These are phyloP conservation scores for Dicroscelio sp. DNA, from an alignment of 2,888 invertebrate species.

Conservation along the genomic window DNA sequence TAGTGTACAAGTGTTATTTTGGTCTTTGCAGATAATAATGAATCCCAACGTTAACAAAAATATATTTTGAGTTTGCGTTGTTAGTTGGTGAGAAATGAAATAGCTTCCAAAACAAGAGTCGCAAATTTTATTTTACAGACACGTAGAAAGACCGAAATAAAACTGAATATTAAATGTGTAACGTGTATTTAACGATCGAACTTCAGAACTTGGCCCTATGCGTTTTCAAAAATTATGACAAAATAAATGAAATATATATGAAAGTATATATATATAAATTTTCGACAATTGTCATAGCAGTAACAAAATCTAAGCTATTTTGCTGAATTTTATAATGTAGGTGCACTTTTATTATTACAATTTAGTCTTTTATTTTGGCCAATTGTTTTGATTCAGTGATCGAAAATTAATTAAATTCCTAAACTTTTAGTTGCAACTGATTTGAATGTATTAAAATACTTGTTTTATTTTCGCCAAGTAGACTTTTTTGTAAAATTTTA, in stretches of 20 bases:
- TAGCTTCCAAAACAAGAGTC: constrained; percentile 11
- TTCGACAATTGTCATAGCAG: constrained; percentile 8
- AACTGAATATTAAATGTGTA: constrained; percentile 59
- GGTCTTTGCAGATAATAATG: constrained; percentile 57
- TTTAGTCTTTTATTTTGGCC: too few species aligned
- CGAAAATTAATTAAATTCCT: too few species aligned
- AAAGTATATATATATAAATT: constrained; percentile 8
- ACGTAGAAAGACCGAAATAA: constrained; percentile 71
- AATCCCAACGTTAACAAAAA: neutral
- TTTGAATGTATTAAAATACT: too few species aligned
- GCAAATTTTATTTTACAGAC: constrained; percentile 16
- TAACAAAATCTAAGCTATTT: constrained; percentile 34
- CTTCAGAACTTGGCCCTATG: constrained; percentile 24
- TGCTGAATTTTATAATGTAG: constrained; percentile 42
- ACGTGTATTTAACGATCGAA: constrained; percentile 48
- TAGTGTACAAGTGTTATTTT: constrained; percentile 79
- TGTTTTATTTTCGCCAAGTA: too few species aligned
- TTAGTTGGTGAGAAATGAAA: constrained; percentile 18
- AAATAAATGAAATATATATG: constrained; percentile 9
- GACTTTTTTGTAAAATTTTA: too few species aligned
- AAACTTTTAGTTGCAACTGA: too few species aligned
- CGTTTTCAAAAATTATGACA: constrained; percentile 2
- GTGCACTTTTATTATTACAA: too few species aligned
- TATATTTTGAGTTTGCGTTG: neutral
- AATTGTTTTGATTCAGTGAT: too few species aligned